A percentile compares a stretch with the other conserved stretches of the same genome.
phyloP scores from a whole-genome alignment of 2,113 vertebrate species.

The Plectropomus leopardus region DNA sequence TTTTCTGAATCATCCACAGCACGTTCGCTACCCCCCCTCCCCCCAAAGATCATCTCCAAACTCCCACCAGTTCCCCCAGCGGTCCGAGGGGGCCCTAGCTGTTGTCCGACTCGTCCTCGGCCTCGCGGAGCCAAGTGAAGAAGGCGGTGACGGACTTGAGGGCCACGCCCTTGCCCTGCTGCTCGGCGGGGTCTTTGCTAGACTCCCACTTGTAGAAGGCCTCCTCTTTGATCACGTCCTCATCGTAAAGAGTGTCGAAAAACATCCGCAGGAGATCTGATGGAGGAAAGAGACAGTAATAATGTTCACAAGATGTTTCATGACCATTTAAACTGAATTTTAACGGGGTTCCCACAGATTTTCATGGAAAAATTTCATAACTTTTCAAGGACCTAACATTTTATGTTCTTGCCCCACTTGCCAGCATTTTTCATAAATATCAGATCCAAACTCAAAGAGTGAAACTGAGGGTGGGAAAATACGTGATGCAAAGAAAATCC shows the following conservation, averaged over 20 bases:
- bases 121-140: slow-evolving; percentile 97
- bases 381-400: no score
- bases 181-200: slow-evolving; percentile 94
- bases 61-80: slow-evolving; percentile 17
- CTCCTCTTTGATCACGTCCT: slow-evolving; percentile 97
- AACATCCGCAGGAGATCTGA: slow-evolving; percentile 95
- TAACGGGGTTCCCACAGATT: no score
- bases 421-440: no score
- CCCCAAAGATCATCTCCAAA: neutral
- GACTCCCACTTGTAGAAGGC: slow-evolving; percentile 98
- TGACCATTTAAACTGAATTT: neutral
- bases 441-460: no score
- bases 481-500: no score
- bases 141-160: slow-evolving; percentile 98
- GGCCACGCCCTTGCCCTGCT: slow-evolving; percentile 96
- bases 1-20: slow-evolving; percentile 68
- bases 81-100: slow-evolving; percentile 85
- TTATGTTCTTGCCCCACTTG: no score
- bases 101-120: slow-evolving; percentile 95
- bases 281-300: neutral
- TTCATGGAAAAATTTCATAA: no score
- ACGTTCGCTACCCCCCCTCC: slow-evolving; percentile 13
- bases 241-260: slow-evolving; percentile 95
- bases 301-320: neutral
- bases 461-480: no score